Evolutionary conservation across 2,113 vertebrate genomes (phyloP).

Genomic region (Ptychochromis oligacanthus): DNA sequence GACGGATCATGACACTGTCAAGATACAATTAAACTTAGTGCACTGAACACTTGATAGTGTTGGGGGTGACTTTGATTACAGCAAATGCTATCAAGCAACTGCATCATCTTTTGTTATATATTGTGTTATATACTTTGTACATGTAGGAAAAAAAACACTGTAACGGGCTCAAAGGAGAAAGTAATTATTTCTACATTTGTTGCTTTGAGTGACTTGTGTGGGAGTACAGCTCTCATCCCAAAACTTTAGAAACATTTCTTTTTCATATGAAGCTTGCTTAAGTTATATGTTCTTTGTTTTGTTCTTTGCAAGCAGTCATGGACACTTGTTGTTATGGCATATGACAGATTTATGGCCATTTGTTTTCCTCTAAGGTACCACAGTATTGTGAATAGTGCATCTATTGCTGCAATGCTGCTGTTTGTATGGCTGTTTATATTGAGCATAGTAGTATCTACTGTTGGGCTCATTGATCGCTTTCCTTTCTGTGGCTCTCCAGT

Average conservation of each 20-base stretch:
- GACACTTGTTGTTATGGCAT: conserved; percentile 62
- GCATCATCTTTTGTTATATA: background rate
- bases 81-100: background rate
- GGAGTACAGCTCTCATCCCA: too few relatives aligned
- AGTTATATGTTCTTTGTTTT: conserved; percentile 71
- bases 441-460: fast-evolving
- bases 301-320: conserved; percentile 54
- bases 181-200: too few relatives aligned
- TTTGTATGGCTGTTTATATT: conserved; percentile 18
- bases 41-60: background rate
- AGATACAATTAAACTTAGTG: background rate
- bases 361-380: conserved; percentile 69
- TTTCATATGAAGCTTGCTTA: too few relatives aligned
- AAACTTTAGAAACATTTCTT: too few relatives aligned
- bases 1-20: too few relatives aligned
- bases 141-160: too few relatives aligned
- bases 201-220: too few relatives aligned
- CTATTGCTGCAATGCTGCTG: conserved; percentile 37
- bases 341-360: conserved; percentile 73
- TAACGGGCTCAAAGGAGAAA: too few relatives aligned
- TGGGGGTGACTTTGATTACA: background rate
- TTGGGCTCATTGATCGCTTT: conserved; percentile 53
- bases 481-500: conserved; percentile 71
- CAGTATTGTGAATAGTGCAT: conserved; percentile 48
- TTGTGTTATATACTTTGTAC: background rate